Percentiles rank a stretch among this genome's conserved stretches.
Conservation (phyloP, 2,888 invertebrate genomes). For the Monochamus alternatus region DNA sequence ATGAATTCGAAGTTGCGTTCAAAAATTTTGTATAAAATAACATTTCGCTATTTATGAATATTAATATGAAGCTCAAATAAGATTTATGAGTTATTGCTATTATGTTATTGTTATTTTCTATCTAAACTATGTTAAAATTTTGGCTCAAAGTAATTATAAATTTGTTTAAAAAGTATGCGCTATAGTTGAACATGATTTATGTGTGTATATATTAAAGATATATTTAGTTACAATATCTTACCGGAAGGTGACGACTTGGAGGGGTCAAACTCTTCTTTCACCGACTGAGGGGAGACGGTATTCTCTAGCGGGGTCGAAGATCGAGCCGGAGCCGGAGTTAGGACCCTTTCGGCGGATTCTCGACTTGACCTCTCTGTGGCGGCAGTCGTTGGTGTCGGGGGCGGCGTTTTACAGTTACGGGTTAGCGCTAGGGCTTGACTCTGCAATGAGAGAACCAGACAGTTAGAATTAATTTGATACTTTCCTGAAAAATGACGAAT, state of each 20-base stretch:
- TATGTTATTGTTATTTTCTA: too few species aligned
- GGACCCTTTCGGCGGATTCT: constrained; percentile 73
- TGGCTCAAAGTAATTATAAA: too few species aligned
- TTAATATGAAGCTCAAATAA: too few species aligned
- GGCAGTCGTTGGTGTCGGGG: constrained; percentile 63
- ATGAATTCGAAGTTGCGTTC: too few species aligned
- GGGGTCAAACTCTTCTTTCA: constrained; percentile 79
- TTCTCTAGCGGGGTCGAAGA: constrained; percentile 71
- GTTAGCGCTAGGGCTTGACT: constrained; percentile 80
- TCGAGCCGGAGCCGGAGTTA: constrained; percentile 67
- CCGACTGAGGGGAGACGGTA: constrained; percentile 74
- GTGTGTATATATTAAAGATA: not conserved
- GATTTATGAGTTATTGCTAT: too few species aligned
- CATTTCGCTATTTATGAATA: too few species aligned
- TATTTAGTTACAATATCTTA: constrained; percentile 14
- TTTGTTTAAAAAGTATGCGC: too few species aligned
- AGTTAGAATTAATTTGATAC: too few species aligned
- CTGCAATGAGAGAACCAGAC: constrained; percentile 68
- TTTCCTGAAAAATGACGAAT: too few species aligned
- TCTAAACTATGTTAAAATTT: too few species aligned
- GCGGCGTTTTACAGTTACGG: constrained; percentile 71
- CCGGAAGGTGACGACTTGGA: constrained; percentile 73
- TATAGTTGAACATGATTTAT: too few species aligned
- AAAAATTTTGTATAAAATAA: too few species aligned
- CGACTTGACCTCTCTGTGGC: constrained; percentile 68